Evolutionary conservation across 2,888 invertebrate genomes (phyloP).

Genomic region (Pheosia gnoma): DNA sequence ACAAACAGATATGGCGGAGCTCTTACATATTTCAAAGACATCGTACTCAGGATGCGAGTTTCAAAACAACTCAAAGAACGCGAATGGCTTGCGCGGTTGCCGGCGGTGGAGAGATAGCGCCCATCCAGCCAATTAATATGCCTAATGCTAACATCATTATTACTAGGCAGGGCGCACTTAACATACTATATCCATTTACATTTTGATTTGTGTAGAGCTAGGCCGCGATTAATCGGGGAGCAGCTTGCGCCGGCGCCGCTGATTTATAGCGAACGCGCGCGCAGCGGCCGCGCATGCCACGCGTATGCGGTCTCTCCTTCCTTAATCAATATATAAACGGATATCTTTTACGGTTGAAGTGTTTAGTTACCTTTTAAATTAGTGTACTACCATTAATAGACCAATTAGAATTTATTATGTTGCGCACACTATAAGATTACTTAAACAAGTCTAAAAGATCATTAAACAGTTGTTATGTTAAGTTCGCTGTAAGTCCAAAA

Average conservation of each 20-base stretch:
- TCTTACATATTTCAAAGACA: constrained; percentile 14
- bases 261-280: constrained; percentile 66
- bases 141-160: constrained; percentile 85
- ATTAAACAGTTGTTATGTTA: constrained; percentile 60
- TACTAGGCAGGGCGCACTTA: constrained; percentile 80
- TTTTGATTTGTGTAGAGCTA: constrained; percentile 82
- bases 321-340: constrained; percentile 29
- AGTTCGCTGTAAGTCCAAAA: constrained; percentile 41
- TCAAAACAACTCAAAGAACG: constrained; percentile 48
- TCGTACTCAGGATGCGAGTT: constrained; percentile 28
- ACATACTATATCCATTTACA: constrained; percentile 83
- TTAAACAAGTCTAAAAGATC: constrained; percentile 47
- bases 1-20: constrained; percentile 17
- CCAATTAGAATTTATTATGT: too few relatives aligned
- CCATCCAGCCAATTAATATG: constrained; percentile 82
- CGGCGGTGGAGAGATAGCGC: constrained; percentile 70
- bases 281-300: constrained; percentile 38
- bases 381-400: too few relatives aligned
- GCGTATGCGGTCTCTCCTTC: constrained; percentile 24
- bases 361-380: too few relatives aligned
- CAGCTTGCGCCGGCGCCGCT: constrained; percentile 67
- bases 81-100: constrained; percentile 63
- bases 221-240: constrained; percentile 79
- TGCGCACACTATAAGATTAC: constrained; percentile 39
- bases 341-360: background rate